Base-by-base conservation (phyloP, 2,888 invertebrate genomes). In the Lymantria dispar region DNA sequence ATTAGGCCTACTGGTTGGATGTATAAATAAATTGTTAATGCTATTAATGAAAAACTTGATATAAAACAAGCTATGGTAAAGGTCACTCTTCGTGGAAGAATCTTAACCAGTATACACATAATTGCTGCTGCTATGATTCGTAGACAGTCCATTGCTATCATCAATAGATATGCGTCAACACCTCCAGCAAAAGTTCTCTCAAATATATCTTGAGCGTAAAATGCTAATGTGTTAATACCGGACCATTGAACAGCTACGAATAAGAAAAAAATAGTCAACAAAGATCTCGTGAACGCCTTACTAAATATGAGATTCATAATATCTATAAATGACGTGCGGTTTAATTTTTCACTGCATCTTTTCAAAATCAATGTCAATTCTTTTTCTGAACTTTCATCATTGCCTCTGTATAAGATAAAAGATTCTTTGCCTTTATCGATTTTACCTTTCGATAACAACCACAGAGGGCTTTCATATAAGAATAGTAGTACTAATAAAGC, bases 391-490 rank as follows among this genome's bases (percentile, higher is more conserved):
- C 41, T 52, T 0, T 73, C 72, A 2, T 60, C 67, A 7, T 62
- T 63, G 0, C 81, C 82, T 51, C 83, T 72, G 41, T 78, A 82
- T 60, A 61, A 55, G 58, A 58, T 70, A 33, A 72, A 84, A 1
- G 70, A 54, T 22, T 68, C 54, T 5, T 68, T 59, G 0, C 81
- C 83, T 54, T 73, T 64, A 1, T 74, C 64, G 0, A 49, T 61
- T 49, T 62, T 75, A 0, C 81, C 80, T 60, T 79, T 79, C 1
- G 70, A 60, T 29, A 83, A 66, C 31, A 83, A 52, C 83, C 83
- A 83, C 7, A 81, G 43, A 0, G 83, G 83, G 29, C 82, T 83
- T 62, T 84, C 83, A 65, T 75, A 76, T 38, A 82, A 52, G 43
- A 67, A 62, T 5, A 77, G 3, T 0, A 79, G 33, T 7, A 73